Evolutionary conservation across 2,113 vertebrate species (phyloP).

Genomic region (Percopsis transmontana): DNA sequence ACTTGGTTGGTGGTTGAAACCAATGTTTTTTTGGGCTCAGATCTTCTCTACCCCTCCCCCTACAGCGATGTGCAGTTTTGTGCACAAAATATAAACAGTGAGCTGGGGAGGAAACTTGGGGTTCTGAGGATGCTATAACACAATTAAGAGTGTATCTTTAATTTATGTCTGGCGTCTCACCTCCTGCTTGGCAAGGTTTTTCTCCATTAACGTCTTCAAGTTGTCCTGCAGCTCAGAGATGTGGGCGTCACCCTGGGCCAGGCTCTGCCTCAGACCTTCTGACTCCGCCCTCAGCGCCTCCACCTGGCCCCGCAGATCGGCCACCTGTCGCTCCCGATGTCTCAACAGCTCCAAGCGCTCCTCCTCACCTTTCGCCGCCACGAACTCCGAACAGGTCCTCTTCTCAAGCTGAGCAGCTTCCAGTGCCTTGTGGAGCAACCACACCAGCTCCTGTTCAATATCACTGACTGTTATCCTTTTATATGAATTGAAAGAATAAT

Average conservation of each 20-base stretch:
- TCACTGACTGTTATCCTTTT: slow-evolving; percentile 60
- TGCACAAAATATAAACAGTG: too few relatives aligned
- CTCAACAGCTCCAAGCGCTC: slow-evolving; percentile 87
- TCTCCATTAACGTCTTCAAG: slow-evolving; percentile 81
- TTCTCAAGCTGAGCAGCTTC: slow-evolving; percentile 93
- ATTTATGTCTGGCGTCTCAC: slow-evolving; percentile 32
- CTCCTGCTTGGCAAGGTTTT: slow-evolving; percentile 88
- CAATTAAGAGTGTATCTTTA: not conserved
- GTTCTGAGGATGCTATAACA: too few relatives aligned
- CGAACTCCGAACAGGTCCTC: slow-evolving; percentile 80
- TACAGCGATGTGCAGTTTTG: too few relatives aligned
- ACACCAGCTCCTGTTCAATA: slow-evolving; percentile 85
- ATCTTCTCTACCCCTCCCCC: too few relatives aligned
- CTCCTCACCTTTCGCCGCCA: slow-evolving; percentile 79
- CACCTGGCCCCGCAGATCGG: slow-evolving; percentile 73
- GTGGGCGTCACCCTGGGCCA: slow-evolving; percentile 75
- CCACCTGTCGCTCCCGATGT: slow-evolving; percentile 85
- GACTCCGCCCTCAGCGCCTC: slow-evolving; percentile 75
- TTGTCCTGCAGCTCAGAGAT: slow-evolving; percentile 80
- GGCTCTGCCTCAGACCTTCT: slow-evolving; percentile 65
- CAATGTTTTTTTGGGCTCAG: too few relatives aligned
- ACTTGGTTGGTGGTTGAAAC: too few relatives aligned
- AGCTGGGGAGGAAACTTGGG: too few relatives aligned
- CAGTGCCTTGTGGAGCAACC: slow-evolving; percentile 89
- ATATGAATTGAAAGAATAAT: too few relatives aligned